Conservation (phyloP, 1,140 invertebrate species). For the Bombus confusus region DNA sequence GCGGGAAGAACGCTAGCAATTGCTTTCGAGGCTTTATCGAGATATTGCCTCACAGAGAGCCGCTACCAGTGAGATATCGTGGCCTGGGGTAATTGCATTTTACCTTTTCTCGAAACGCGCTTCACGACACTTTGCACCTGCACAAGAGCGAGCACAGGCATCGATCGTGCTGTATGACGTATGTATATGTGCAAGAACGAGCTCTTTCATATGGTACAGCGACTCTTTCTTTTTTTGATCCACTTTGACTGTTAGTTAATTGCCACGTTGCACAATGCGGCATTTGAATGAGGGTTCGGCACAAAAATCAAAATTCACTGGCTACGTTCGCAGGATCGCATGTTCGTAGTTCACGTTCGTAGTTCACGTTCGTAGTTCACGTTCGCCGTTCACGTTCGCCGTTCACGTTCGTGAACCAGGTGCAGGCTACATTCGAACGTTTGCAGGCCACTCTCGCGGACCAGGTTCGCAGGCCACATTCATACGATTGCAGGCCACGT, state of each 20-base stretch:
- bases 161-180: slow-evolving; percentile 21
- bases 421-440: too few species aligned
- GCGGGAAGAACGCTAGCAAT: not conserved
- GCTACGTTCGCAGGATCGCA: too few species aligned
- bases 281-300: too few species aligned
- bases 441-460: too few species aligned
- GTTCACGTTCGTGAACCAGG: too few species aligned
- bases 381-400: too few species aligned
- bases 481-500: too few species aligned
- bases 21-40: slow-evolving; percentile 15
- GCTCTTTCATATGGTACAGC: not conserved
- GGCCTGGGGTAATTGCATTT: slow-evolving; percentile 17
- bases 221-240: not conserved
- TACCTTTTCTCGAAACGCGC: slow-evolving; percentile 20
- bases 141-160: not conserved
- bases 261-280: not conserved
- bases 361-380: too few species aligned
- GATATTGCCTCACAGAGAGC: not conserved
- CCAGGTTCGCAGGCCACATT: too few species aligned
- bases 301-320: too few species aligned
- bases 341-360: too few species aligned
- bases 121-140: not conserved
- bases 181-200: not conserved
- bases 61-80: not conserved
- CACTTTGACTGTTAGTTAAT: not conserved